These are phyloP conservation scores for Brenthis hecate DNA, from an alignment of 2,888 invertebrate species.

Conservation along the genomic window DNA sequence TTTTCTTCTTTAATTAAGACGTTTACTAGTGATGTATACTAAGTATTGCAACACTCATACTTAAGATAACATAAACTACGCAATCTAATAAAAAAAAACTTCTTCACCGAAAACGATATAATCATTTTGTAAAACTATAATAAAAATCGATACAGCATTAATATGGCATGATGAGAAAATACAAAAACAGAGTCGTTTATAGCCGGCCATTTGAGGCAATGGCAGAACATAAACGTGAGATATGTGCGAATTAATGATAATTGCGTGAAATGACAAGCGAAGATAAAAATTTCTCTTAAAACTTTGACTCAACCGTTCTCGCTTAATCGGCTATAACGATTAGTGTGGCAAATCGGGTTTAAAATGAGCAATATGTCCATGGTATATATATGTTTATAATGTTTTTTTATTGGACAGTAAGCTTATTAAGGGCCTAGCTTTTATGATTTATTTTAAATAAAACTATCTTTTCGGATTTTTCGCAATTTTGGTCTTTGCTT, in stretches of 20 bases:
- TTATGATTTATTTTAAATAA: too few relatives aligned
- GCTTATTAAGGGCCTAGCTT: too few relatives aligned
- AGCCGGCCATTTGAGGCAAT: slow-evolving; percentile 20
- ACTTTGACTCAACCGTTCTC: slow-evolving; percentile 67
- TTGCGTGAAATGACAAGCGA: slow-evolving; percentile 77
- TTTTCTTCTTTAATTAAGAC: too few relatives aligned
- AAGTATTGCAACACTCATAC: too few relatives aligned
- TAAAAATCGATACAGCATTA: slow-evolving; percentile 26
- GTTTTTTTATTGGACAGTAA: too few relatives aligned
- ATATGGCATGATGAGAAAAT: slow-evolving; percentile 18
- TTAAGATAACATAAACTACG: too few relatives aligned
- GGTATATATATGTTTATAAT: too few relatives aligned
- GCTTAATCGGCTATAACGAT: slow-evolving; percentile 64
- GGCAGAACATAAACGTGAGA: slow-evolving; percentile 33
- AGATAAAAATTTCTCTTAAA: slow-evolving; percentile 73
- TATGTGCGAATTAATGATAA: slow-evolving; percentile 72
- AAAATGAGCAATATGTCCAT: too few relatives aligned
- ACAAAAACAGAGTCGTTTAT: slow-evolving; percentile 24
- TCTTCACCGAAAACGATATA: background rate
- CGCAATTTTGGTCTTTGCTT: too few relatives aligned
- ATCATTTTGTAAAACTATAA: slow-evolving; percentile 18
- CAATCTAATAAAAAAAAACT: background rate
- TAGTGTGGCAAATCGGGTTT: slow-evolving; percentile 70
- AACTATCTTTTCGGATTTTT: too few relatives aligned
- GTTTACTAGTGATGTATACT: too few relatives aligned